Evolutionary conservation across 2,113 vertebrate genomes (phyloP).

Genomic region (Progne subis): DNA sequence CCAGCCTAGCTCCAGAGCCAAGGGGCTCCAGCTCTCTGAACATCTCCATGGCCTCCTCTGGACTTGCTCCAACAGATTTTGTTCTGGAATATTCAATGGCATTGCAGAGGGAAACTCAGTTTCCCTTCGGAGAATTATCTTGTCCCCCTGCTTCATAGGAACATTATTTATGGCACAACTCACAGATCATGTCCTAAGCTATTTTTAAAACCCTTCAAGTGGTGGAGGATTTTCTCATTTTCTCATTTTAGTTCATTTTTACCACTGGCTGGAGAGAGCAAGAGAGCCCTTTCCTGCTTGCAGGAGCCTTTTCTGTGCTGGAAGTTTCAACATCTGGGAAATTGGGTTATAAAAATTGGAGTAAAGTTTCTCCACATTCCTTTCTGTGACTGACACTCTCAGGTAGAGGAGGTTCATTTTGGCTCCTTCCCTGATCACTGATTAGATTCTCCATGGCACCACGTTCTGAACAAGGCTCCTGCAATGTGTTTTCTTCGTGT

Average conservation of each 20-base stretch:
- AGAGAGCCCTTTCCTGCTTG: not conserved
- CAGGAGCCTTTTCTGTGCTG: not conserved
- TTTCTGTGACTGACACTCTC: not conserved
- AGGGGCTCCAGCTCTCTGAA: not conserved
- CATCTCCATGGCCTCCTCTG: accelerated
- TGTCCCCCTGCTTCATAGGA: not conserved
- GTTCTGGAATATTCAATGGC: accelerated
- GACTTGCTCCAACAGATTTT: not conserved
- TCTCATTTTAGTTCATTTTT: not conserved
- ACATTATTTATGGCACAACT: not conserved
- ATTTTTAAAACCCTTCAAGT: not conserved
- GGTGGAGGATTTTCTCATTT: not conserved
- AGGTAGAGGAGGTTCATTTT: not conserved
- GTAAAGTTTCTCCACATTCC: not conserved
- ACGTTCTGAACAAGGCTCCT: not conserved
- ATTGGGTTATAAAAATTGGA: accelerated
- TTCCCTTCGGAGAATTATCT: not conserved
- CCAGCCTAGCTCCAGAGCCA: not conserved
- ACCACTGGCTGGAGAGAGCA: not conserved
- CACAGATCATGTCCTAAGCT: not conserved
- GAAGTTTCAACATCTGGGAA: not conserved
- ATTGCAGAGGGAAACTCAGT: not conserved
- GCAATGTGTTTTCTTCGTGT: not conserved
- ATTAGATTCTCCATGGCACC: no score
- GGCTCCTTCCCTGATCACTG: not conserved